These are phyloP conservation scores for Anastrepha ludens DNA, from an alignment of 1,140 invertebrate genomes.

Conservation along the genomic window DNA sequence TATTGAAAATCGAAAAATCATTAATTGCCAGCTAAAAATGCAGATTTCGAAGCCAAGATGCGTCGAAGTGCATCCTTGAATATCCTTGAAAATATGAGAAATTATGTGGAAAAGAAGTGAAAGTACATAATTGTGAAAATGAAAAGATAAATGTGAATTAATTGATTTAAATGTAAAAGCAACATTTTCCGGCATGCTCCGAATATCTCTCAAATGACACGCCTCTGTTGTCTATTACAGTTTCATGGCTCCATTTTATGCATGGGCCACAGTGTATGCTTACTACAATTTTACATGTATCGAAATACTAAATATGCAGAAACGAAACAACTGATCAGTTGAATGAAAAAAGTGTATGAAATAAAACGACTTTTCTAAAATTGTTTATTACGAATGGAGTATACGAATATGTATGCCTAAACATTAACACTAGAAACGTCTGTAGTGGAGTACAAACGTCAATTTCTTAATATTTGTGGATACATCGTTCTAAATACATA, in stretches of 20 bases:
- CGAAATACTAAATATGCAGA: not conserved
- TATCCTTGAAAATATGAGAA: not conserved
- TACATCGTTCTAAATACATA: not conserved
- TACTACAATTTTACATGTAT: not conserved
- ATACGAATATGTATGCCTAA: not conserved
- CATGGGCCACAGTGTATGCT: not conserved
- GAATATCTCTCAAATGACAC: slow-evolving; percentile 10
- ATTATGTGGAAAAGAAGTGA: not conserved
- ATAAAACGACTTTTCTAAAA: not conserved
- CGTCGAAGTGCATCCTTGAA: not conserved
- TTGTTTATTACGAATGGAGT: not conserved
- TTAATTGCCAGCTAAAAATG: not conserved
- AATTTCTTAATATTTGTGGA: not conserved
- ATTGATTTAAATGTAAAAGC: not conserved
- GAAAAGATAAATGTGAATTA: not conserved
- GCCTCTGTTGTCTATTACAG: not conserved
- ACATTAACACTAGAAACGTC: not conserved
- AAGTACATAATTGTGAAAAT: not conserved
- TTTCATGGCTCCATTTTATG: not conserved
- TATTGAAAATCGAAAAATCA: not conserved
- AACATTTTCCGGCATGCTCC: not conserved
- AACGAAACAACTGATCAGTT: not conserved
- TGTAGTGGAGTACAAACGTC: not conserved
- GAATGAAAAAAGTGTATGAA: not conserved
- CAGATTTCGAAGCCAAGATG: not conserved